Base-by-base conservation (phyloP, 2,113 vertebrate species). In the Pseudopodoces humilis region DNA sequence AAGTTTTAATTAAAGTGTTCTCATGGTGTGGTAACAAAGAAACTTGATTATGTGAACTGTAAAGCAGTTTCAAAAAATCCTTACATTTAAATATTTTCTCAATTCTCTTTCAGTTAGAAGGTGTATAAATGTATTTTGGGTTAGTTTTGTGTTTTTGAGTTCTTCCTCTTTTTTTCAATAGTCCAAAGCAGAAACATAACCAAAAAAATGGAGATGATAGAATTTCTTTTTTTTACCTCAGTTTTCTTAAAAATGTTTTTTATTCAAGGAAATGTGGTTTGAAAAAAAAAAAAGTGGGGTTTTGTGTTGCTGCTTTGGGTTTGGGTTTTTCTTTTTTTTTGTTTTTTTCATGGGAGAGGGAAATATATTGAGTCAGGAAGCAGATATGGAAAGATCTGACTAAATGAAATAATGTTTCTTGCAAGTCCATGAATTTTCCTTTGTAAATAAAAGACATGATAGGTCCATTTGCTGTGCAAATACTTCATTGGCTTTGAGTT, bases 251-350 rank as follows among this genome's bases (percentile, higher is more conserved):
- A 55, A 46, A 37, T 6, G 1, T 4, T 28, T 88, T 84, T 67
- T 58, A 71, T 74, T 25, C 9, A 56, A 33, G 37, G 43, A 86
- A 88, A 55, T 46, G 10, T 1, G 8, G 47, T 58, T 86, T 2
- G 18, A 39, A 56, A 35, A 65, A 39, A 39, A 39, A 39, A 39
- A 39, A 35, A 10, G 4, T 20, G 7, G 20, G 3, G 12, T 1
- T 23, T 46, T 65, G 4, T 41, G 18, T 70, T 78, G 18, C 10
- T 44, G 13, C 2, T 37, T n/a, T 62, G 28, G 7, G 10, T 4
- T 37, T 46, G 21, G 2, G 4, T 0, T 3, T 22, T 53, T 69
- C 64, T 79, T 53, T 1, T 2, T 23, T 53, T 78, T 31, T 2
- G 1, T 11, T 58, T 58, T 64, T 90, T 56, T 22, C 28, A 8